Evolutionary conservation across 2,888 invertebrate genomes (phyloP), one percentile per base, ranked within the genome.

Genomic region (Cinara cedri): DNA sequence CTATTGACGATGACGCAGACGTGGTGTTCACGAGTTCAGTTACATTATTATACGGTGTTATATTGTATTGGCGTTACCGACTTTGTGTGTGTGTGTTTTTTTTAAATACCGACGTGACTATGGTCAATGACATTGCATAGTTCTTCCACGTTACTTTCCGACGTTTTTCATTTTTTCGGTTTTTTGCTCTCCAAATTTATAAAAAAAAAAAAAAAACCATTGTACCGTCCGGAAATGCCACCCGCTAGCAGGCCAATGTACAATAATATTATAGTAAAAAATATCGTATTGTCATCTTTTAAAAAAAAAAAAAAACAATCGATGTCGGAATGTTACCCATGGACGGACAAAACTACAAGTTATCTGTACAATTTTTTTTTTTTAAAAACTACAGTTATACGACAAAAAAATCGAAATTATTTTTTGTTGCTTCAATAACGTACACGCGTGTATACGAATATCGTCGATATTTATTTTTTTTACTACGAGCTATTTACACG

Each of bases 131-230:
- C 72, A 60, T 26, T 14, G 42, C 57, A 72, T 26, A 26, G 57
- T 60, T 24, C 57, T 60, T 60, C 10, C n/a, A 57, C 57, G 26
- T 62, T 68, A 68, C 26, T 68, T 34, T 19, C 51, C 11, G n/a
- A 68, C n/a, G 26, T 11, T 42, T 46, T 26, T n/a, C 14, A 46
- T 49, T 60, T 72, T 68, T 21, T 66, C 26, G n/a, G n/a, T 26
- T 11, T 14, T 34, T 34, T 34, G 34, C 34, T 6, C 34, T 6
- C 1, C 46, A 0, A 72, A 72, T 60, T 49, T 11, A 26, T 26
- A 72, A 57, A 46, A 26, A 72, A 72, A 57, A 46, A 26, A 72
- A 72, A 72, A 72, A 72, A 72, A 72, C 60, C 34, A 6, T 57
- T 46, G 19, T 49, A 60, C 26, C 26, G n/a, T 26, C 72, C 75